Evolutionary conservation across 2,888 invertebrate species (phyloP).

Genomic region (Parapristionchus giblindavisi): DNA sequence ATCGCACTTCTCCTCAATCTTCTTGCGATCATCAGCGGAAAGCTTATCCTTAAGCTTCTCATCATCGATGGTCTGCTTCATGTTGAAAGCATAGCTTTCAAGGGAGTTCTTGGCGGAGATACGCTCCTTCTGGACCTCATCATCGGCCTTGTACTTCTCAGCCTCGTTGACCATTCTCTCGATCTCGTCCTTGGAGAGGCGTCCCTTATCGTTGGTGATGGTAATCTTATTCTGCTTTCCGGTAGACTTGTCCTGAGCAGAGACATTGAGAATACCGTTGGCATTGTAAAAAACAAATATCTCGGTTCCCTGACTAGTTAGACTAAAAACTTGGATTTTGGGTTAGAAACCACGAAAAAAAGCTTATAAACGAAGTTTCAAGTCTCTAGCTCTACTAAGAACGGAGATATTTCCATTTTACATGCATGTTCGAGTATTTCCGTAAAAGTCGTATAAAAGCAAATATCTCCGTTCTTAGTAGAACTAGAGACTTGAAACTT

Average conservation of each 20-base stretch:
- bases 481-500: too few species aligned
- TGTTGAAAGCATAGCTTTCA: constrained; percentile 90
- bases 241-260: constrained; percentile 84
- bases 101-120: constrained; percentile 84
- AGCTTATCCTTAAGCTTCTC: constrained; percentile 91
- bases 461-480: too few species aligned
- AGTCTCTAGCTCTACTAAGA: too few species aligned
- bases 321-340: too few species aligned
- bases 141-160: constrained; percentile 84
- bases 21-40: constrained; percentile 83
- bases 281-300: too few species aligned
- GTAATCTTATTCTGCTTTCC: constrained; percentile 73
- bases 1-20: constrained; percentile 87
- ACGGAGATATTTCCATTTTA: too few species aligned
- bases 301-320: too few species aligned
- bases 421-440: too few species aligned
- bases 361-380: too few species aligned
- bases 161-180: constrained; percentile 86
- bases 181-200: constrained; percentile 83
- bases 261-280: constrained; percentile 94
- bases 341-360: too few species aligned
- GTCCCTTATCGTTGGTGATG: constrained; percentile 81
- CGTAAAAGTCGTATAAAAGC: too few species aligned
- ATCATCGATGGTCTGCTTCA: constrained; percentile 89
- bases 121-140: constrained; percentile 75